Evolutionary conservation across 2,113 vertebrate species (phyloP), one percentile per base, ranked within the genome.

Genomic region (Chlorocebus sabaeus): DNA sequence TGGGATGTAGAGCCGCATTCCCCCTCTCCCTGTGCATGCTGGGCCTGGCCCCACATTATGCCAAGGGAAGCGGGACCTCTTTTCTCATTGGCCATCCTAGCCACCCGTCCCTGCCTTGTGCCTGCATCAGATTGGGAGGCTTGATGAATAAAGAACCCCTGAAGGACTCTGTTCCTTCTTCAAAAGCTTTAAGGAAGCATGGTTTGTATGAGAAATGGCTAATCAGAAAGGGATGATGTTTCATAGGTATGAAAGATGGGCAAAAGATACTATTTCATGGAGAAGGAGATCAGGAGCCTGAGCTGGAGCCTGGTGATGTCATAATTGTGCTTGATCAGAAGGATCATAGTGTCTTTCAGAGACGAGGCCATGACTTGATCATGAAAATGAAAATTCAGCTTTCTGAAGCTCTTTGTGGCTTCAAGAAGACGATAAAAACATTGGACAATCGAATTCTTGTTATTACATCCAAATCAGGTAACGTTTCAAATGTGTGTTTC

Each of bases 231-330:
- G 93, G 76, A 12, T 48, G 92, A 40, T 84, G 83, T 93, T 84
- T 83, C 78, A 8, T 72, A 99, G 99, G 99, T 95, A 99, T 99
- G 99, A 99, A 99, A 98, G 99, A 99, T 76, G 99, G 99, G 45
- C 99, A 99, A 98, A 99, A 99, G 98, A 99, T 99, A 70, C 99
- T 99, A 80, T 99, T 99, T 97, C 98, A 99, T 8, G 99, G 99
- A 89, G 99, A 99, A 98, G 99, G 99, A 2, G 99, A 99, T 98
- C 99, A 99, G 98, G 99, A 99, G 92, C 99, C 99, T 25, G 99
- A 99, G 93, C 98, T 99, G 97, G 99, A 99, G 96, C 99, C 99
- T 80, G 99, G 99, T 11, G 99, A 99, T 97, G 99, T 99, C 45
- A 98, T 99, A 57, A 99, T 99, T 95, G 99, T 99, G 73, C 98